phyloP scores from a whole-genome alignment of 2,888 invertebrate species.

The Sarcophaga subvicina region DNA sequence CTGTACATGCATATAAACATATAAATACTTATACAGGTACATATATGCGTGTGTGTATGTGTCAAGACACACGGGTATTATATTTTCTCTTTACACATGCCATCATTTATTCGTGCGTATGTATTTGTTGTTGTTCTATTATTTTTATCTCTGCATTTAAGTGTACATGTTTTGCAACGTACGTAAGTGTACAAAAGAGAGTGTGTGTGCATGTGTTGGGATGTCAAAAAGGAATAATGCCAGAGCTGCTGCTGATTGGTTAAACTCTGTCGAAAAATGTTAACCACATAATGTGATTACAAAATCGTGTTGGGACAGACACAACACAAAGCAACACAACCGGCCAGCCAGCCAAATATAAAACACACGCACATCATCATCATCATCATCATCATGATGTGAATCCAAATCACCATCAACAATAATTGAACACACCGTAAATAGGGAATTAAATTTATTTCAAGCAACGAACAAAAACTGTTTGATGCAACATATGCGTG shows the following conservation, averaged over 20 bases:
- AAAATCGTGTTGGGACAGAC: conserved; percentile 32
- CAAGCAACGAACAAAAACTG: neutral
- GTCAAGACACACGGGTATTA: no score
- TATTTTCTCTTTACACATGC: neutral
- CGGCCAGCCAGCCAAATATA: neutral
- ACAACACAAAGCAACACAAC: no score
- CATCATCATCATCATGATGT: neutral
- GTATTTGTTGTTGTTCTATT: neutral
- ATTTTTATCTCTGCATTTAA: neutral
- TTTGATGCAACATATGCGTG: neutral
- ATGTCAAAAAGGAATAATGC: conserved; percentile 40
- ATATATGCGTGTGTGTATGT: neutral
- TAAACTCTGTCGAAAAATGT: conserved; percentile 13
- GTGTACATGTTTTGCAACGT: no score
- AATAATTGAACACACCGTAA: conserved; percentile 4
- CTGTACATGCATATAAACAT: no score
- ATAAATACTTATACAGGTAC: no score
- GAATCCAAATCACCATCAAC: neutral
- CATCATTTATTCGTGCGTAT: neutral
- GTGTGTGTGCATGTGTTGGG: neutral
- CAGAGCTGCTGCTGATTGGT: conserved; percentile 15
- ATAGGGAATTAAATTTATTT: neutral
- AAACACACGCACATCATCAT: neutral
- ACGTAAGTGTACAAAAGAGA: no score
- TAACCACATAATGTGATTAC: conserved; percentile 44